phyloP scores from a whole-genome alignment of 2,113 vertebrate genomes.

The Saccopteryx bilineata region DNA sequence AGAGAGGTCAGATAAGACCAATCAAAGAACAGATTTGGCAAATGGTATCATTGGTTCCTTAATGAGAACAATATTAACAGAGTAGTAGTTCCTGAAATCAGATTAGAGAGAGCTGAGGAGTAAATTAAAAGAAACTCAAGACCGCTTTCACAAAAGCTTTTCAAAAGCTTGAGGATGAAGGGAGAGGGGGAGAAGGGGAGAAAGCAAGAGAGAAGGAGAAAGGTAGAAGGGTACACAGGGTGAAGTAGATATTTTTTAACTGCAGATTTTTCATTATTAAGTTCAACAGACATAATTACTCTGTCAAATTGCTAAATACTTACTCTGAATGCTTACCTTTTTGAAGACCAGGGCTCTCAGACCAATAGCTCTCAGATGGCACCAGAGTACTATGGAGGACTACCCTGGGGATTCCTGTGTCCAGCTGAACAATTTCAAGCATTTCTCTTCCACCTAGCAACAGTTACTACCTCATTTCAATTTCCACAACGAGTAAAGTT shows the following conservation, averaged over 20 bases:
- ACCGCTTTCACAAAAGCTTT: neutral
- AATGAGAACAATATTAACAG: neutral
- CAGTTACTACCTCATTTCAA: neutral
- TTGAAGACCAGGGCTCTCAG: neutral
- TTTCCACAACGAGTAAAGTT: constrained; percentile 14
- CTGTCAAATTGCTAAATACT: neutral
- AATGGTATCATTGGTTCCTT: neutral
- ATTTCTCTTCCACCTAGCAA: neutral
- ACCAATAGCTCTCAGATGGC: neutral
- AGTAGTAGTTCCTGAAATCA: neutral
- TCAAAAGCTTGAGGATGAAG: neutral
- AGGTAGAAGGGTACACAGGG: neutral
- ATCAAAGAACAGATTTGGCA: neutral
- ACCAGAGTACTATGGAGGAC: neutral
- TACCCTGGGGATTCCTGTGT: neutral
- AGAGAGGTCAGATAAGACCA: neutral
- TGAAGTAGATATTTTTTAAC: neutral
- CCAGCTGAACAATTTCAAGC: neutral
- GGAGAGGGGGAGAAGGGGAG: neutral
- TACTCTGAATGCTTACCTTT: neutral
- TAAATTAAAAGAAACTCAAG: neutral
- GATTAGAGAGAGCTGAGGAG: neutral
- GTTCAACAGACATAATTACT: neutral
- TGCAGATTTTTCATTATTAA: neutral
- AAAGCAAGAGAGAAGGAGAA: neutral